Percentiles rank a stretch among this genome's conserved stretches.
These are phyloP conservation scores for Metacarcinus magister DNA, from an alignment of 2,888 invertebrate species.

Conservation along the genomic window DNA sequence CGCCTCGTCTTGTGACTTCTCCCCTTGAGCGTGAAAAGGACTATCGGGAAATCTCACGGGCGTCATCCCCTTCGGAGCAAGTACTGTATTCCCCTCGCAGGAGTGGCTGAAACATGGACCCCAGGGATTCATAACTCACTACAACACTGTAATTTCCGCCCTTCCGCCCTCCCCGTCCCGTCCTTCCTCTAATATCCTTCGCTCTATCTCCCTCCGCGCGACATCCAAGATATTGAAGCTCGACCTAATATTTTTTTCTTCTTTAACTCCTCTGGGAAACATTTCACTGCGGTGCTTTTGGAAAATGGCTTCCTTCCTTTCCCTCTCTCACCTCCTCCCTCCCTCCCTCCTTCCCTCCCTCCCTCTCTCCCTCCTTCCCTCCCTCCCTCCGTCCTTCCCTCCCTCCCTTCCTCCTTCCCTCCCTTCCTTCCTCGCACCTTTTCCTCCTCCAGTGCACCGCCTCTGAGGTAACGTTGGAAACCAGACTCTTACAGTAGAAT, in stretches of 20 bases:
- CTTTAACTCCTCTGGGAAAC: background rate
- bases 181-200: background rate
- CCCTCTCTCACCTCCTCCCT: background rate
- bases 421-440: no score
- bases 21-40: background rate
- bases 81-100: background rate
- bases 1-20: background rate
- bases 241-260: background rate
- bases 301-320: background rate
- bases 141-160: background rate
- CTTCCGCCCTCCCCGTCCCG: background rate
- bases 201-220: background rate
- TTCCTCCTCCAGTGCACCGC: no score
- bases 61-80: background rate
- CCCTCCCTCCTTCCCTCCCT: background rate
- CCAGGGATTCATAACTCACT: background rate
- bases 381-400: no score
- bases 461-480: background rate
- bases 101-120: background rate
- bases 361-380: background rate
- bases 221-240: background rate
- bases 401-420: no score
- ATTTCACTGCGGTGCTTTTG: background rate
- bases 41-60: background rate
- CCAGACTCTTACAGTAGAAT: background rate